phyloP scores from a whole-genome alignment of 2,888 invertebrate genomes.

The Trachelus stipa region DNA sequence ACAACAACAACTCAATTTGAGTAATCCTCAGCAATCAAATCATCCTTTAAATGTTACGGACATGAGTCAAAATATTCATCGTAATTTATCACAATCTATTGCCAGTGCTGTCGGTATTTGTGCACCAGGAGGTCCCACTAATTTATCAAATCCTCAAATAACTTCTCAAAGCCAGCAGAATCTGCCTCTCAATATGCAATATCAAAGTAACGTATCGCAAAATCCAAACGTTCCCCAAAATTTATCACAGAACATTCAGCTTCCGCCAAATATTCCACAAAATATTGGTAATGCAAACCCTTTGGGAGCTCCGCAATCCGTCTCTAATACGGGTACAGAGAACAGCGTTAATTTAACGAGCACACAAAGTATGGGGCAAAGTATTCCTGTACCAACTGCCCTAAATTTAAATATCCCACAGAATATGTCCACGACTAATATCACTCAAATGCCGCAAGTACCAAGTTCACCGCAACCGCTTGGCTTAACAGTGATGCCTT shows the following conservation, averaged over 20 bases:
- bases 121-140: constrained; percentile 31
- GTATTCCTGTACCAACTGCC: constrained; percentile 48
- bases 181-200: constrained; percentile 60
- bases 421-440: constrained; percentile 50
- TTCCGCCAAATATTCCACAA: constrained; percentile 41
- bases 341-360: constrained; percentile 34
- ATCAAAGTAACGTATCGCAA: constrained; percentile 47
- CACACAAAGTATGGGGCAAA: constrained; percentile 39
- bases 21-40: constrained; percentile 34
- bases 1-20: constrained; percentile 37
- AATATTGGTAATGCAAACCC: constrained; percentile 18
- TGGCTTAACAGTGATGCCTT: constrained; percentile 57
- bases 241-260: constrained; percentile 54
- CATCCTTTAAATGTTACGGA: constrained; percentile 43
- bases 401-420: constrained; percentile 62
- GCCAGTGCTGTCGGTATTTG: constrained; percentile 43
- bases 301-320: constrained; percentile 27
- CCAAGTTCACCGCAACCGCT: constrained; percentile 56
- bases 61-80: constrained; percentile 50
- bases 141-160: constrained; percentile 41
- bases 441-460: constrained; percentile 56
- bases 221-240: constrained; percentile 61
- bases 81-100: constrained; percentile 58
- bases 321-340: constrained; percentile 11
- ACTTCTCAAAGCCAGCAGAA: constrained; percentile 50